Conservation (phyloP, 2,113 vertebrate species). For the Emydocephalus ijimae region DNA sequence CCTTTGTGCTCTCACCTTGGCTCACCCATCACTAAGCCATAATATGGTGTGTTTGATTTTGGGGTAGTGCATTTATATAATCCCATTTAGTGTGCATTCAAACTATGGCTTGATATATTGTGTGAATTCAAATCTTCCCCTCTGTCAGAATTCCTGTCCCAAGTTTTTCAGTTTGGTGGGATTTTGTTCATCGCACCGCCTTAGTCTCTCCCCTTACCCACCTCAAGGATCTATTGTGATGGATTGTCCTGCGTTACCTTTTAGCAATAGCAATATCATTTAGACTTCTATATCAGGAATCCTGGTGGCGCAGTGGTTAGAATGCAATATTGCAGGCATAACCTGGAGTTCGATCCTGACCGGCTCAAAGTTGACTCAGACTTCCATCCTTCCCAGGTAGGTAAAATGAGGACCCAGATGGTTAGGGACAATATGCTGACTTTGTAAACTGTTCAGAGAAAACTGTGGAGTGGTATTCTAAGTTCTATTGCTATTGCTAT, state of each 20-base stretch:
- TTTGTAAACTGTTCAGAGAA: too few relatives aligned
- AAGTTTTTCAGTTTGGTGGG: neutral
- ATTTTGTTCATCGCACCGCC: neutral
- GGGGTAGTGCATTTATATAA: neutral
- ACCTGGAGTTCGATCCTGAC: too few relatives aligned
- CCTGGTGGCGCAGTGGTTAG: too few relatives aligned
- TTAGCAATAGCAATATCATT: neutral
- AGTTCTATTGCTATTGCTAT: too few relatives aligned
- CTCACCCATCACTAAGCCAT: neutral
- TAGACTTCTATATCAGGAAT: too few relatives aligned
- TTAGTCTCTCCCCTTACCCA: neutral
- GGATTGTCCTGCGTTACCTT: neutral
- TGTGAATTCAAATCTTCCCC: neutral
- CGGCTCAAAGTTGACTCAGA: too few relatives aligned
- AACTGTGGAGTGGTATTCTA: too few relatives aligned
- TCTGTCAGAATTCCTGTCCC: neutral
- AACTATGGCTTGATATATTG: neutral
- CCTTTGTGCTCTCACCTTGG: neutral
- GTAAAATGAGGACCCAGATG: too few relatives aligned
- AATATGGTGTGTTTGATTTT: neutral
- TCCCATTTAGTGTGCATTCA: neutral
- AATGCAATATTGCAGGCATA: too few relatives aligned
- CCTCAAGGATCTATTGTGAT: neutral
- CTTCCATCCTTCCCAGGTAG: too few relatives aligned
- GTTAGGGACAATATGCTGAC: too few relatives aligned